Evolutionary conservation across 2,888 invertebrate genomes (phyloP), one percentile per base, ranked within the genome.

Genomic region (Zonitis immaculata): DNA sequence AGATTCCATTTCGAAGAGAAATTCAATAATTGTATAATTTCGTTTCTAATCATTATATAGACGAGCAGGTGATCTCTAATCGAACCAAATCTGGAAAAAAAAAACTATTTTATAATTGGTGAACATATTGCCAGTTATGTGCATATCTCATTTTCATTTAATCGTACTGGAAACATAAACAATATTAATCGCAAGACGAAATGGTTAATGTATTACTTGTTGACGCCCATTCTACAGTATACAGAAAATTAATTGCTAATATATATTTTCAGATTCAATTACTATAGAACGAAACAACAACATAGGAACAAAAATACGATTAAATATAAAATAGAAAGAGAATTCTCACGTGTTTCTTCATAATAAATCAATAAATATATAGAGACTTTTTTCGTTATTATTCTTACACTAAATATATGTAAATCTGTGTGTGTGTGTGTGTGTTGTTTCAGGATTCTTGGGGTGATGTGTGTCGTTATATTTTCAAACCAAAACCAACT

Each of bases 401-500:
- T 18, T 35, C 20, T 6, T 20, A 20, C 1, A 18, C 5, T 18
- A n/a, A n/a, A n/a, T n/a, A n/a, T n/a, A n/a, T n/a, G n/a, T n/a
- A n/a, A n/a, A n/a, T n/a, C n/a, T n/a, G n/a, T n/a, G 4, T 6
- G 12, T 4, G 8, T 18, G 18, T 39, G 39, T 39, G 22, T 22
- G 22, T 39, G 7, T 39, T 16, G 16, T 11, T 39, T 18, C 39
- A 6, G 6, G 20, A 39, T 39, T 39, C 39, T 39, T 39, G 9
- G 39, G 39, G 39, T 39, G 39, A 39, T 39, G 39, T 39, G 39
- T 39, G 39, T 39, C 20, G 39, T 39, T 39, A 39, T n/a, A n/a
- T 39, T 35, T 18, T 35, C 16, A 16, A 35, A 16, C 35, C 16
- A 35, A 32, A 32, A 32, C 32, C 7, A 32, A 12, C n/a, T 16